Evolutionary conservation across 2,113 vertebrate genomes (phyloP), one percentile per base, ranked within the genome.

Genomic region (Rhinopithecus roxellana): DNA sequence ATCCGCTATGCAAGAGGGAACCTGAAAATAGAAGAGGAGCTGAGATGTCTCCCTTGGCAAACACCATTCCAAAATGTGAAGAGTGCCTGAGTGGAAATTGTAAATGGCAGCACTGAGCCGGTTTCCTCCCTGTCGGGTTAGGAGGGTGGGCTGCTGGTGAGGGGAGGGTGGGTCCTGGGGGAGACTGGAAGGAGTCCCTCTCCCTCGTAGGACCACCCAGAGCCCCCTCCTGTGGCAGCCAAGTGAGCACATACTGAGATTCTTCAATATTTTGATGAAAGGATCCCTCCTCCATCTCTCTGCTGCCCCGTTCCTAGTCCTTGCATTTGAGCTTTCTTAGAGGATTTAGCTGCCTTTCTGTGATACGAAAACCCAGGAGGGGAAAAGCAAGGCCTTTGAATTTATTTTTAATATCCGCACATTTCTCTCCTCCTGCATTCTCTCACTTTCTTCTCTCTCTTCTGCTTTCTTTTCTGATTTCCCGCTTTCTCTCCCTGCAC

Each of bases 151-250:
- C 23, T 50, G 30, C 82, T 52, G 83, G 40, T 30, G 11, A 30
- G 11, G 18, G 20, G 43, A 10, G 27, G 8, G 23, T 2, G 3
- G 6, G 22, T 38, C 43, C 57, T 74, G 16, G 40, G 81, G 61
- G 16, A 50, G 22, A 12, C 61, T 22, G 38, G n/a, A 20, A 59
- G 27, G 30, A 7, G 50, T 6, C 10, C 75, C 14, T 55, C 48
- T n/a, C 6, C 27, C 35, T 70, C 32, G 10, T 0, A 0, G 25
- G n/a, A 61, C 67, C 43, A 0, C 57, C 5, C 27, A 57, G 35
- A 2, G 11, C 13, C 16, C 5, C 6, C 1, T 48, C 57, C 50
- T 4, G 40, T 17, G 1, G 17, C 77, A 89, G 77, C 48, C 55
- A 35, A 0, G 14, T 70, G 84, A 40, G 40, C 10, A 7, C 48